phyloP scores from a whole-genome alignment of 2,888 invertebrate species.

The Acleris laterana region DNA sequence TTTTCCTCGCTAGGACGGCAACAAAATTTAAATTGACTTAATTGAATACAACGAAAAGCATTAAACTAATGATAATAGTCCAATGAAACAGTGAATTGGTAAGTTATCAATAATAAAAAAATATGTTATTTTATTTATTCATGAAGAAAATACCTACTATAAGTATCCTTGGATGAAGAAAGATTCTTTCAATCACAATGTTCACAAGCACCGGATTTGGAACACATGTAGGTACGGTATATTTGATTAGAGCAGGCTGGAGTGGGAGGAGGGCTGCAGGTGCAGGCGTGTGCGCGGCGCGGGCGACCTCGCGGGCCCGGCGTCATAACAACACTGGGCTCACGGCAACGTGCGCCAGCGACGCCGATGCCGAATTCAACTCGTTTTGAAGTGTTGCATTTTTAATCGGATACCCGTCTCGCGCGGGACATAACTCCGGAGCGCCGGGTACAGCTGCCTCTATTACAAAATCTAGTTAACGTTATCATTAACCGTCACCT shows the following conservation, averaged over 20 bases:
- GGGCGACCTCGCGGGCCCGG: constrained; percentile 61
- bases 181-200: constrained; percentile 22
- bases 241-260: background rate
- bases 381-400: constrained; percentile 81
- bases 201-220: constrained; percentile 25
- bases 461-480: constrained; percentile 83
- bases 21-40: constrained; percentile 6
- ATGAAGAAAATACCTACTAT: constrained; percentile 18
- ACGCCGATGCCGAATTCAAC: constrained; percentile 71
- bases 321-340: constrained; percentile 67
- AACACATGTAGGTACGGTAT: constrained; percentile 3
- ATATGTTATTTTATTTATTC: background rate
- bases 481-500: constrained; percentile 81
- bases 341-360: constrained; percentile 70
- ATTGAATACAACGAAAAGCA: background rate
- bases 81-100: background rate
- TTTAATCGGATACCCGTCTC: constrained; percentile 81
- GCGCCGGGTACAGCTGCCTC: constrained; percentile 77
- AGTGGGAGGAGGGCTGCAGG: constrained; percentile 2
- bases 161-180: background rate
- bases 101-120: background rate
- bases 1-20: constrained; percentile 25
- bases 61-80: background rate
- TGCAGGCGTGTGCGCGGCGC: constrained; percentile 19
- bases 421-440: constrained; percentile 82